phyloP scores from a whole-genome alignment of 2,888 invertebrate species.

The Lasioglossum pauxillum region DNA sequence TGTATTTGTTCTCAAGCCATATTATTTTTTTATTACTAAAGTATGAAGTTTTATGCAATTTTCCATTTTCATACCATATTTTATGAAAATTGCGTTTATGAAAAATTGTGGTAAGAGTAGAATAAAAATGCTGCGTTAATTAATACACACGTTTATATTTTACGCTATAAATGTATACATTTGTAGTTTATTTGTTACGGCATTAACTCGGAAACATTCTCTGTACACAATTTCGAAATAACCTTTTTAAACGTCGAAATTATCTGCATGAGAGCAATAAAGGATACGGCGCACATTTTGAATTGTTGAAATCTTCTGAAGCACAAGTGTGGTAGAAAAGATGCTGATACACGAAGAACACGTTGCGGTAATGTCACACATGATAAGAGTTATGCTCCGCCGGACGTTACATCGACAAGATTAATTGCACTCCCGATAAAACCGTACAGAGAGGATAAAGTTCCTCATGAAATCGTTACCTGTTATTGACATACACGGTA shows the following conservation, averaged over 20 bases:
- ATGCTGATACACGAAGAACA: constrained; percentile 12
- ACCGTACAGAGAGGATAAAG: constrained; percentile 53
- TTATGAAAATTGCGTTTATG: background rate
- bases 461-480: constrained; percentile 59
- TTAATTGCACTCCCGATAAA: constrained; percentile 68
- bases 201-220: background rate
- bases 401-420: constrained; percentile 63
- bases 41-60: background rate
- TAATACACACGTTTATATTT: background rate
- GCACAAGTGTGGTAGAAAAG: constrained; percentile 10
- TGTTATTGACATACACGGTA: constrained; percentile 58
- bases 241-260: background rate
- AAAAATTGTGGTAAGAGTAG: background rate
- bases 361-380: constrained; percentile 32
- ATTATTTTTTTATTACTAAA: background rate
- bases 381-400: constrained; percentile 53
- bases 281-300: background rate
- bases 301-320: background rate
- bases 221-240: no score
- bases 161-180: background rate
- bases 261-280: background rate
- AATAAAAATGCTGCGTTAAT: background rate
- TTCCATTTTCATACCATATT: background rate
- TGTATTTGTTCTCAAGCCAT: no score
- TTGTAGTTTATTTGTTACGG: background rate